A percentile compares a stretch with the other conserved stretches of the same genome.
Evolutionary conservation across 2,113 vertebrate genomes (phyloP).

Genomic region (Otocyon megalotis): DNA sequence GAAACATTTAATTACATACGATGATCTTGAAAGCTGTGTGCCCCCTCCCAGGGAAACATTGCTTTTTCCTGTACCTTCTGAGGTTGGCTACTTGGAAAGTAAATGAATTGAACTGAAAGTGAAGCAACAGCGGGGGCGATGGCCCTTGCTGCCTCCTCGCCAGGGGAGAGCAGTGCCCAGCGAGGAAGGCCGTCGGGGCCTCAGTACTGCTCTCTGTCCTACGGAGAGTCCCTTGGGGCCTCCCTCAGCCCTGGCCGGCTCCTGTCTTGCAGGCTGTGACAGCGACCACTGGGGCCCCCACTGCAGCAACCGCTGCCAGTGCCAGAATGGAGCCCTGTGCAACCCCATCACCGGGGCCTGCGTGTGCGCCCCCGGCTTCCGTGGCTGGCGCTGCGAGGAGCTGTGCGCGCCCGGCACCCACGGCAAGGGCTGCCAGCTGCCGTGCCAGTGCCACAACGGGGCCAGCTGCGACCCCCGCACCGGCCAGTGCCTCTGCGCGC

Average conservation of each 20-base stretch:
- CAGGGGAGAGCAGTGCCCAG: no score
- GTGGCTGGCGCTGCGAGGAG: constrained; percentile 98
- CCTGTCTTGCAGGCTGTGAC: constrained; percentile 93
- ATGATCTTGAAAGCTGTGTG: constrained; percentile 51
- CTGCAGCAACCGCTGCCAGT: constrained; percentile 99
- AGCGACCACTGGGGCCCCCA: constrained; percentile 98
- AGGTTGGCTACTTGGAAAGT: constrained; percentile 48
- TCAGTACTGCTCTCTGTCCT: accelerated
- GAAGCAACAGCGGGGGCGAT: neutral
- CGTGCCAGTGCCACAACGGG: constrained; percentile 96
- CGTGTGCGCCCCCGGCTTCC: constrained; percentile 96
- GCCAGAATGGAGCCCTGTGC: constrained; percentile 96
- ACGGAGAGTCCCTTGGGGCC: neutral
- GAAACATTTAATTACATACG: constrained; percentile 60
- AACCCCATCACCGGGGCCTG: constrained; percentile 99
- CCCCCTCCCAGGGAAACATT: constrained; percentile 56
- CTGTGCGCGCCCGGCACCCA: constrained; percentile 93
- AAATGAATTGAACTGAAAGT: constrained; percentile 48
- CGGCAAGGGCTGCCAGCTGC: constrained; percentile 95
- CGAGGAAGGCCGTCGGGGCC: neutral
- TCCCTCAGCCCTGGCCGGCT: neutral
- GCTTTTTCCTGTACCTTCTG: constrained; percentile 47
- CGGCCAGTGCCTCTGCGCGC: constrained; percentile 96
- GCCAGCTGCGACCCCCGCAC: constrained; percentile 96
- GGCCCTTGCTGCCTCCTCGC: neutral